Base-by-base conservation (phyloP, 2,888 invertebrate species). In the Erebia palarica region DNA sequence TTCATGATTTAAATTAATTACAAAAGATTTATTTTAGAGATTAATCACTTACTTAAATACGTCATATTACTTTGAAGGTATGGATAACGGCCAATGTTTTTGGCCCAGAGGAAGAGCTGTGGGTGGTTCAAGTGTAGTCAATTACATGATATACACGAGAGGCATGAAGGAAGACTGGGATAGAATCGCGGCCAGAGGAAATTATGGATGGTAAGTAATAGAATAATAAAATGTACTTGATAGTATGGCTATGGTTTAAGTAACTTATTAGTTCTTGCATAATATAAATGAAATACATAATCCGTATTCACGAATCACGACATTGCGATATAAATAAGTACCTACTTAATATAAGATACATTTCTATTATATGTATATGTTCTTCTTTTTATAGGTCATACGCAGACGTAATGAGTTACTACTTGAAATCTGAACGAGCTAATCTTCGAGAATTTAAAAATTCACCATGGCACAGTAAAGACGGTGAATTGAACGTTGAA, bases 141-240 rank as follows among this genome's bases (percentile, higher is more conserved):
- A 94, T 81, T 94, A 93, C 80, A 94, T 94, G 94, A 91, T 95
- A 68, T 96, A 96, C 82, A 94, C 96, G 0, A 88, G 96, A 75
- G 96, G 96, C 0, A 90, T 95, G 75, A 93, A 93, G 49, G 80
- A 81, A 16, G 96, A 96, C 87, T 96, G 95, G 89, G 94, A 96
- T 78, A 83, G 91, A 64, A 96, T 96, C 94, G 94, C 94, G 4
- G 88, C 85, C 0, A 88, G 93, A 68, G 96, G 96, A 0, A 96
- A 96, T 78, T 89, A 92, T 21, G 96, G 96, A 55, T 96, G 96
- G 96, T 94, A 77, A 76, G 96, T 94, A 77, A 76, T 61, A 53
- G n/a, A 14, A 21, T 57, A 58, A 58, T 27, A 13, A 13, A 3
- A 27, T 27, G 7, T 10, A 18, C 16, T 11, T 18, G 21, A 27